These are phyloP conservation scores for Limnephilus marmoratus DNA, from an alignment of 2,888 invertebrate species.

Conservation along the genomic window DNA sequence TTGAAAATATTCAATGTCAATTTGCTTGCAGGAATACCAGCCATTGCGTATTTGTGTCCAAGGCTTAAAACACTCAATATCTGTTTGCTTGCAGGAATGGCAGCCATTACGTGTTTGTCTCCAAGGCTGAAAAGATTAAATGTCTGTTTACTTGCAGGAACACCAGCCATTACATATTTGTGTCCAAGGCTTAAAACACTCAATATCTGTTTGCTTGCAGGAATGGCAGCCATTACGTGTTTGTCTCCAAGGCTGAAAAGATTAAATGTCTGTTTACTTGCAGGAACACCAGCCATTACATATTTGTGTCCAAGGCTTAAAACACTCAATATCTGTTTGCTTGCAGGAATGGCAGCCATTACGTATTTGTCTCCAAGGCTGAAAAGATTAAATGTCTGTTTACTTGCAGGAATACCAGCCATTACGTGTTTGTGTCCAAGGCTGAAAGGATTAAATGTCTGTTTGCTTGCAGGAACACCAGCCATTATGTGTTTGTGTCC, in stretches of 20 bases:
- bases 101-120: conserved; percentile 84
- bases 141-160: conserved; percentile 71
- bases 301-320: conserved; percentile 72
- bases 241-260: conserved; percentile 69
- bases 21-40: conserved; percentile 76
- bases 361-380: conserved; percentile 75
- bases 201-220: conserved; percentile 69
- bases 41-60: conserved; percentile 84
- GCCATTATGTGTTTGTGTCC: conserved; percentile 84
- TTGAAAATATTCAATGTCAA: not conserved
- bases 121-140: conserved; percentile 72
- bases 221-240: conserved; percentile 81
- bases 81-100: conserved; percentile 73
- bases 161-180: conserved; percentile 82
- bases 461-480: conserved; percentile 75
- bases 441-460: not conserved
- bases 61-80: conserved; percentile 68
- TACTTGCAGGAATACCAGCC: conserved; percentile 77
- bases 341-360: conserved; percentile 79
- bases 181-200: not conserved
- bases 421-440: conserved; percentile 78
- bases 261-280: conserved; percentile 42
- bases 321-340: not conserved
- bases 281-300: conserved; percentile 81
- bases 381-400: not conserved